These are phyloP conservation scores for Hemithea aestivaria DNA, from an alignment of 2,888 invertebrate species.

Conservation along the genomic window DNA sequence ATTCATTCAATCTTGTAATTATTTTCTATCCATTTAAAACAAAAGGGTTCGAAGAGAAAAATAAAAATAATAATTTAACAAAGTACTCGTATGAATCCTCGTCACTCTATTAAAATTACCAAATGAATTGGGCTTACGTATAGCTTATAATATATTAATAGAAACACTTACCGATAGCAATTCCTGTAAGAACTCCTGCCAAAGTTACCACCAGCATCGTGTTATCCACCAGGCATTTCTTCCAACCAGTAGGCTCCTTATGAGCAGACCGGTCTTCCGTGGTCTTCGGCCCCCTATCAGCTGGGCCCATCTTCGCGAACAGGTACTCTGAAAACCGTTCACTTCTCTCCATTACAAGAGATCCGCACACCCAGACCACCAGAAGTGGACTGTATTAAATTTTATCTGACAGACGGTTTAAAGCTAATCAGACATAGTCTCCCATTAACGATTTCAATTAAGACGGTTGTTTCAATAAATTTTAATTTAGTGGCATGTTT, in stretches of 20 bases:
- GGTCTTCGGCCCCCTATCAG: slow-evolving; percentile 79
- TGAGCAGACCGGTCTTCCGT: slow-evolving; percentile 81
- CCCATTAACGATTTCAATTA: slow-evolving; percentile 6
- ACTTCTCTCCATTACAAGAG: slow-evolving; percentile 80
- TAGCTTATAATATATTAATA: neutral
- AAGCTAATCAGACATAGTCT: too few relatives aligned
- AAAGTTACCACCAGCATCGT: slow-evolving; percentile 88
- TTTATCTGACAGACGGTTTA: too few relatives aligned
- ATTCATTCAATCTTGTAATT: too few relatives aligned
- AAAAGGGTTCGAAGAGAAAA: too few relatives aligned
- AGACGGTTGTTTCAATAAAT: slow-evolving; percentile 9
- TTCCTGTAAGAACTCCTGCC: slow-evolving; percentile 87
- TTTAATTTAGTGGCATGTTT: slow-evolving; percentile 12
- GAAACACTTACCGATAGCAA: slow-evolving; percentile 81
- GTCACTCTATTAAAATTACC: too few relatives aligned
- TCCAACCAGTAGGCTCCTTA: slow-evolving; percentile 82
- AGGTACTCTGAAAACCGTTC: slow-evolving; percentile 88
- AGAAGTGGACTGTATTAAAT: slow-evolving; percentile 32
- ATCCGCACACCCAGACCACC: slow-evolving; percentile 39
- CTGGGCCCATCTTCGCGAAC: slow-evolving; percentile 88
- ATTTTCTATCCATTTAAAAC: too few relatives aligned
- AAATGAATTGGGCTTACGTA: too few relatives aligned
- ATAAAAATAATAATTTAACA: too few relatives aligned
- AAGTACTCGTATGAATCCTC: too few relatives aligned
- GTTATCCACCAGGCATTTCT: slow-evolving; percentile 86